Percentiles rank a stretch among this genome's conserved stretches.
phyloP scores from a whole-genome alignment of 2,888 invertebrate species.

The Mimumesa dahlbomi region DNA sequence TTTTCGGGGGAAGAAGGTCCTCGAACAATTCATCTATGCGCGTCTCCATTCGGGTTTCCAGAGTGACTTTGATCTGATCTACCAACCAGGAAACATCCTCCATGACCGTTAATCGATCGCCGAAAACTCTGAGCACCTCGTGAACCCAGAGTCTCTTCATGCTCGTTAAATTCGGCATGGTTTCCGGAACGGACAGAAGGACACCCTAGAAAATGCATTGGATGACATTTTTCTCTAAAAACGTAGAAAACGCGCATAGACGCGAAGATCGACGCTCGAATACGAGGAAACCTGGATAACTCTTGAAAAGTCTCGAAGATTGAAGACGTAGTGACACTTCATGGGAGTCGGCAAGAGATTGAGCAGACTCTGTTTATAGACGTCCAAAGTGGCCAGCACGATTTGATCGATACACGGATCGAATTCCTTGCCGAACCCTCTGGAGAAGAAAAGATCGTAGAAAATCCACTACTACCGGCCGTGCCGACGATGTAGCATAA shows the following conservation, averaged over 20 bases:
- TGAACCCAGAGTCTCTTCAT: constrained; percentile 97
- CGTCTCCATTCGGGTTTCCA: constrained; percentile 83
- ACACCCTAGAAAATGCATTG: constrained; percentile 85
- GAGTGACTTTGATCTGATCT: constrained; percentile 85
- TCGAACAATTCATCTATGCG: constrained; percentile 87
- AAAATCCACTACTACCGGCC: not conserved
- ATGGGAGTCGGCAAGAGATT: constrained; percentile 94
- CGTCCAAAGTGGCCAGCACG: constrained; percentile 91
- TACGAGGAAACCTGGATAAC: constrained; percentile 92
- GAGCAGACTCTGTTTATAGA: constrained; percentile 91
- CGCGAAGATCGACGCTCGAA: too few species aligned
- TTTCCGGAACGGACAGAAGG: constrained; percentile 94
- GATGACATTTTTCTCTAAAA: not conserved
- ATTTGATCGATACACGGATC: constrained; percentile 95
- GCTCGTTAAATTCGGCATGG: constrained; percentile 90
- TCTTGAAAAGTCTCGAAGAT: constrained; percentile 95
- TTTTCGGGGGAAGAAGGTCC: constrained; percentile 81
- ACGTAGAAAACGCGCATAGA: not conserved
- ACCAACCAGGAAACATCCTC: constrained; percentile 91
- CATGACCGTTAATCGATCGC: constrained; percentile 95
- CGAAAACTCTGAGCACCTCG: constrained; percentile 95
- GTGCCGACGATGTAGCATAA: not conserved
- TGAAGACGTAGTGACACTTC: constrained; percentile 97
- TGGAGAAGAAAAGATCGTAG: constrained; percentile 41
- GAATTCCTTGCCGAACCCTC: constrained; percentile 95